phyloP scores from a whole-genome alignment of 2,113 vertebrate species.

The Melanerpes aurifrons region DNA sequence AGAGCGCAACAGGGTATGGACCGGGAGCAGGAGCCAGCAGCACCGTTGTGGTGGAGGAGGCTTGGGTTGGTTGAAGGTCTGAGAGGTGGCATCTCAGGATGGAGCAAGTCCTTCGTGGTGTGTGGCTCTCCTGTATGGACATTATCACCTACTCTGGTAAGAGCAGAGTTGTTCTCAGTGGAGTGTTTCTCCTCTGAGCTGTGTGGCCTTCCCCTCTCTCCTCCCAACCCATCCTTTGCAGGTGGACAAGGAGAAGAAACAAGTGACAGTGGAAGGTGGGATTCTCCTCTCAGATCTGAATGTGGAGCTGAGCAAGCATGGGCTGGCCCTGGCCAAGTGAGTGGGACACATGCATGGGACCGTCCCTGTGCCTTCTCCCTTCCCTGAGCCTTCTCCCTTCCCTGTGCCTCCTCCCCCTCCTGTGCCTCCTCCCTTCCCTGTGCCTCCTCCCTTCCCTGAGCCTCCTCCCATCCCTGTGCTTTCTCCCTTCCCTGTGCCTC shows the following conservation, averaged over 20 bases:
- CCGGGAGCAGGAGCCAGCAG: neutral
- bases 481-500: too few species aligned
- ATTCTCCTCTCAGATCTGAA: conserved; percentile 75
- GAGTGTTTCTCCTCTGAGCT: neutral
- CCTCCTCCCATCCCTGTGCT: too few species aligned
- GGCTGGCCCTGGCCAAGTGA: conserved; percentile 79
- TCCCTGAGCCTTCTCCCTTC: too few species aligned
- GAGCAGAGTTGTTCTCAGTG: neutral
- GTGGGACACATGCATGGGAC: neutral
- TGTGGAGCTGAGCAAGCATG: conserved; percentile 48
- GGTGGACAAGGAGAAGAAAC: conserved; percentile 75
- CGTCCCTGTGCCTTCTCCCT: neutral
- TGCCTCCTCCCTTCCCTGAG: neutral
- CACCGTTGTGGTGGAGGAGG: neutral
- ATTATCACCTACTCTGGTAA: rapidly evolving
- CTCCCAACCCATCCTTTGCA: conserved; percentile 20
- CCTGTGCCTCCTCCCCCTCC: too few species aligned
- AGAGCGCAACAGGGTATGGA: neutral
- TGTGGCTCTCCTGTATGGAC: rapidly evolving
- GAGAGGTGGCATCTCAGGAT: neutral
- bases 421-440: too few species aligned
- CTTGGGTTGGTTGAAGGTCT: neutral
- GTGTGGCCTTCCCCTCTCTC: neutral
- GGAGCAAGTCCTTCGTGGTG: neutral
- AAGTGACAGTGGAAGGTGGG: conserved; percentile 76